Conservation (phyloP, 2,888 invertebrate genomes). For the Orthonevra nobilis region DNA sequence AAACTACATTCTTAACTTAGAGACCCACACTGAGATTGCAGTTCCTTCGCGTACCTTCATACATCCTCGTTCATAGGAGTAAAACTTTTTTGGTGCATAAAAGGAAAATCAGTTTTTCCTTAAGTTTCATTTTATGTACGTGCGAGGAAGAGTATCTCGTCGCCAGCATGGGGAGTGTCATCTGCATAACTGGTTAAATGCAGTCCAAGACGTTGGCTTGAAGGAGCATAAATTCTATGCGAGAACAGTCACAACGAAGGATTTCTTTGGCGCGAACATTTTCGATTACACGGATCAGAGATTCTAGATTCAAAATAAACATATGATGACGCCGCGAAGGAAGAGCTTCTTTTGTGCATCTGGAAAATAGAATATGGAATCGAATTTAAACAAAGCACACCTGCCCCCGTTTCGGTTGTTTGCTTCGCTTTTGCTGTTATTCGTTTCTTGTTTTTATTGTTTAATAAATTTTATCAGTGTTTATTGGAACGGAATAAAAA, state of each 20-base stretch:
- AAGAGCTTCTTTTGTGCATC: background rate
- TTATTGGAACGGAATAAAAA: too few species aligned
- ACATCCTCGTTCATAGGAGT: background rate
- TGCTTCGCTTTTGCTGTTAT: background rate
- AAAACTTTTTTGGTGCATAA: background rate
- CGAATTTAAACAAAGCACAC: too few species aligned
- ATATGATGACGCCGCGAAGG: background rate
- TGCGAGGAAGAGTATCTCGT: too few species aligned
- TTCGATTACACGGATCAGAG: slow-evolving; percentile 47
- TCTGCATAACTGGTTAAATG: slow-evolving; percentile 40
- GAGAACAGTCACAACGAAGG: background rate
- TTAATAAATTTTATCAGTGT: too few species aligned
- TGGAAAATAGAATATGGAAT: slow-evolving; percentile 15
- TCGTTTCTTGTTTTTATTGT: background rate
- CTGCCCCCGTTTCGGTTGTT: too few species aligned
- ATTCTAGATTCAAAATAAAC: slow-evolving; percentile 10
- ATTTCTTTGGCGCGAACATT: slow-evolving; percentile 20
- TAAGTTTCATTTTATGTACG: slow-evolving; percentile 28
- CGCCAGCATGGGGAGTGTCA: slow-evolving; percentile 27
- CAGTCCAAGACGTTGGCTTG: background rate
- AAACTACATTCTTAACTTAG: background rate
- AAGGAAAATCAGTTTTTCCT: background rate
- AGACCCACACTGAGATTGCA: slow-evolving; percentile 12
- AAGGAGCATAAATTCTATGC: slow-evolving; percentile 12
- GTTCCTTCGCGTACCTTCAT: too few species aligned